phyloP scores from a whole-genome alignment of 2,797 vertebrate genomes.

The Semotilus atromaculatus region DNA sequence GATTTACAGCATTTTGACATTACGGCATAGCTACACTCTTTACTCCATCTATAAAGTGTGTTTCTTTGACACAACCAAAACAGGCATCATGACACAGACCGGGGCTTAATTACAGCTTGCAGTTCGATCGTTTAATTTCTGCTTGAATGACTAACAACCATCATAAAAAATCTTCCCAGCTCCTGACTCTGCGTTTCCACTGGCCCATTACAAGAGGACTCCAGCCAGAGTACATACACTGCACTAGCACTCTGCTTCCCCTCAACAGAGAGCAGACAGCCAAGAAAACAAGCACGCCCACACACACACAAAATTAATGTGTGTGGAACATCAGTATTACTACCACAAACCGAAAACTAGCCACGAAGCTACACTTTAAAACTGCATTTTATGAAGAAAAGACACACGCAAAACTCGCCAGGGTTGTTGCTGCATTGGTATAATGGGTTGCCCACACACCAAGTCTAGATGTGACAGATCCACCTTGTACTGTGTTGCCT shows the following conservation, averaged over 20 bases:
- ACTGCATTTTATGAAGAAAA: not conserved
- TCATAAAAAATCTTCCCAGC: conserved; percentile 10
- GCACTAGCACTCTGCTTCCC: not conserved
- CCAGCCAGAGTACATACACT: conserved; percentile 3
- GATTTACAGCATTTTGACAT: not conserved
- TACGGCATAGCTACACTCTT: not conserved
- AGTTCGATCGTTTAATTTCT: conserved; percentile 11
- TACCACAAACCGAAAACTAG: not conserved
- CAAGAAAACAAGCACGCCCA: not conserved
- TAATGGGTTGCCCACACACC: not conserved
- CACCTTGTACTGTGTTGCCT: not conserved
- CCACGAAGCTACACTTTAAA: not conserved
- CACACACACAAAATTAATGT: not conserved
- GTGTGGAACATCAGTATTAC: not conserved
- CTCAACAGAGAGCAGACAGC: not conserved
- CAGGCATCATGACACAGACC: not conserved
- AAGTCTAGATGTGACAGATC: not conserved
- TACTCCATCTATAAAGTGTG: not conserved
- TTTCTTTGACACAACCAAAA: conserved; percentile 11
- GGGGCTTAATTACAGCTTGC: conserved; percentile 26
- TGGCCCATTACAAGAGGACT: conserved; percentile 23
- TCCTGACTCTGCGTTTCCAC: conserved; percentile 35
- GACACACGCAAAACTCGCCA: not conserved
- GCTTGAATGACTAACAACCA: conserved; percentile 13
- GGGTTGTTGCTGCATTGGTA: not conserved